Conservation (phyloP, 2,888 invertebrate genomes). For the Trissolcus japonicus region DNA sequence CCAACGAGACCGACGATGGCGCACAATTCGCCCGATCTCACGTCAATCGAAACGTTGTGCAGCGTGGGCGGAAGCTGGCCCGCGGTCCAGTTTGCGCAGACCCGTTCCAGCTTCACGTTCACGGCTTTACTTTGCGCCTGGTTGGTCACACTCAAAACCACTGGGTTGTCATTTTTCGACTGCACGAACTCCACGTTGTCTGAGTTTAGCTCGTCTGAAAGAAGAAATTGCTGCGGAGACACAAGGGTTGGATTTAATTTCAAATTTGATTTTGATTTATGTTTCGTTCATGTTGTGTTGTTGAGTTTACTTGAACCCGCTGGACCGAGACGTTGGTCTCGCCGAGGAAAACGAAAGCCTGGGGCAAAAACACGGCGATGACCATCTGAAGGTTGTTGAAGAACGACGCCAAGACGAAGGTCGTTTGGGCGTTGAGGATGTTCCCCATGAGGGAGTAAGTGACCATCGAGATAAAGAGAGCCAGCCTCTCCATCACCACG, state of each 20-base stretch:
- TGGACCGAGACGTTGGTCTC: slow-evolving; percentile 80
- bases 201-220: slow-evolving; percentile 66
- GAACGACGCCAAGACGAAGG: slow-evolving; percentile 80
- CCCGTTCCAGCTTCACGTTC: slow-evolving; percentile 61
- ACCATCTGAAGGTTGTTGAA: slow-evolving; percentile 81
- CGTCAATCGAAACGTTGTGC: slow-evolving; percentile 75
- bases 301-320: slow-evolving; percentile 75
- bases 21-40: slow-evolving; percentile 75
- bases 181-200: slow-evolving; percentile 27
- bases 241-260: neutral
- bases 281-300: too few relatives aligned
- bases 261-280: neutral
- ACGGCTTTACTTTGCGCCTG: slow-evolving; percentile 61
- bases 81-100: slow-evolving; percentile 70
- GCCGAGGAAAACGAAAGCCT: slow-evolving; percentile 75
- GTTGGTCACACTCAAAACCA: slow-evolving; percentile 1
- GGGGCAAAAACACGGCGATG: slow-evolving; percentile 80
- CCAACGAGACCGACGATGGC: slow-evolving; percentile 84
- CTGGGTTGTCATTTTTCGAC: neutral
- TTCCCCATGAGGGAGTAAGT: slow-evolving; percentile 76
- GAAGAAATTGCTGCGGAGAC: slow-evolving; percentile 41
- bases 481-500: slow-evolving; percentile 84
- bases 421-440: slow-evolving; percentile 72
- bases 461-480: slow-evolving; percentile 83
- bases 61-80: slow-evolving; percentile 74